Evolutionary conservation across 2,888 invertebrate species (phyloP).

Genomic region (Epirrita christyi): DNA sequence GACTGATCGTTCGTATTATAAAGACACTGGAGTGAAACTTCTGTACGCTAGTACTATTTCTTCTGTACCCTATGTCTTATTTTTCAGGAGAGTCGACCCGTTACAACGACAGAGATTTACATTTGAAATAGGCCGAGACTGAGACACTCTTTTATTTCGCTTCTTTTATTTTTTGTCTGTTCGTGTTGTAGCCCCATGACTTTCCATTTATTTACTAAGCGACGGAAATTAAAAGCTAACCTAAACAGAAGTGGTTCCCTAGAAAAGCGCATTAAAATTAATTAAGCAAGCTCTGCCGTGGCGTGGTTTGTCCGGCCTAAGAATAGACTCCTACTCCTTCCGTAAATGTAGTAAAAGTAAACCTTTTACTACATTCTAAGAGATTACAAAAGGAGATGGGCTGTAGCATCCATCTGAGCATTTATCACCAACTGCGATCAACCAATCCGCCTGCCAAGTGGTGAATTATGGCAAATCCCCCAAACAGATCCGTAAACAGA

Average conservation of each 20-base stretch:
- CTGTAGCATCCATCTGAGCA: no score
- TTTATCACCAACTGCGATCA: no score
- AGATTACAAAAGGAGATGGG: no score
- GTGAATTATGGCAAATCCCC: no score
- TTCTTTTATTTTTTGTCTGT: conserved; percentile 61
- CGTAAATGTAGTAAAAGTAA: no score
- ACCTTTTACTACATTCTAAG: no score
- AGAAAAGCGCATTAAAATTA: background rate
- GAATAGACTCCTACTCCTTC: no score
- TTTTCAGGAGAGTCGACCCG: conserved; percentile 70
- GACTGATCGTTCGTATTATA: no score
- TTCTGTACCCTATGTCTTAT: conserved; percentile 61
- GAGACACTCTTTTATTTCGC: conserved; percentile 67
- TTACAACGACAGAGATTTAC: conserved; percentile 78
- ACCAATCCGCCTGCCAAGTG: no score
- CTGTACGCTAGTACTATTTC: background rate
- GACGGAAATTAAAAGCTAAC: background rate
- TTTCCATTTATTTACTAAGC: conserved; percentile 23
- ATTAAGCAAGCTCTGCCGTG: no score
- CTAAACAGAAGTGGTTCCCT: background rate
- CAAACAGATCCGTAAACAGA: no score
- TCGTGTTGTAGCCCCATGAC: conserved; percentile 40
- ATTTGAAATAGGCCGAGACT: conserved; percentile 76
- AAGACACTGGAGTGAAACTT: background rate
- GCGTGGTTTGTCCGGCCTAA: no score